Evolutionary conservation across 2,113 vertebrate species (phyloP).

Genomic region (Menidia beryllina): DNA sequence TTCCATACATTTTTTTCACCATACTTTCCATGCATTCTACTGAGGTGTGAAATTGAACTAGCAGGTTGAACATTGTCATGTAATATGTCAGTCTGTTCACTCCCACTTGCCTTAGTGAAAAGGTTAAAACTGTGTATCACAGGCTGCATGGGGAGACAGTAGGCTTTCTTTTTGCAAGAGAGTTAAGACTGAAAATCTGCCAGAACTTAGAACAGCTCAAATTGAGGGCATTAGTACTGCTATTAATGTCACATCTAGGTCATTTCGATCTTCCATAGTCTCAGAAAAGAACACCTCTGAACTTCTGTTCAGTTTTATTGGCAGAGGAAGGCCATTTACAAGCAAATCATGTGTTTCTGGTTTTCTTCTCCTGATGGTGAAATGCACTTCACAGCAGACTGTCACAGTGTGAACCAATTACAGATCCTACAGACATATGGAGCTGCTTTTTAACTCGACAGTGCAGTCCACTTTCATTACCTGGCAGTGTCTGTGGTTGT

Average conservation of each 20-base stretch:
- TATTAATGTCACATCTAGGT: slow-evolving; percentile 27
- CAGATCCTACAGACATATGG: not conserved
- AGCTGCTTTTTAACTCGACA: not conserved
- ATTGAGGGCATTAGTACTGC: not conserved
- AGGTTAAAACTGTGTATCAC: slow-evolving; percentile 30
- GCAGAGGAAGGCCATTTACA: slow-evolving; percentile 1
- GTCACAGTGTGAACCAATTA: not conserved
- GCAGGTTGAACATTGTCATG: slow-evolving; percentile 1
- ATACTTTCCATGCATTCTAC: slow-evolving; percentile 8
- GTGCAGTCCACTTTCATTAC: not conserved
- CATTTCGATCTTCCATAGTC: slow-evolving; percentile 21
- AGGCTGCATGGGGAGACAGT: slow-evolving; percentile 5
- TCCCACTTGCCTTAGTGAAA: slow-evolving; percentile 25
- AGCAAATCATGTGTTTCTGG: not conserved
- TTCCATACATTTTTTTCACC: too few relatives aligned
- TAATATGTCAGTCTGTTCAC: slow-evolving; percentile 35
- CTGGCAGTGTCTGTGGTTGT: slow-evolving; percentile 2
- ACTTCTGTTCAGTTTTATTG: not conserved
- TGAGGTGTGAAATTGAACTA: slow-evolving; percentile 2
- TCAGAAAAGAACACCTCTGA: not conserved
- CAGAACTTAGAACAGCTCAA: slow-evolving; percentile 4
- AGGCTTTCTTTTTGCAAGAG: slow-evolving; percentile 5
- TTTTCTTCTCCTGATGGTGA: too few relatives aligned
- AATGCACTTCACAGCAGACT: not conserved
- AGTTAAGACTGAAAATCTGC: slow-evolving; percentile 22